Conservation (phyloP, 1,140 invertebrate species). For the Orchestia grillus region DNA sequence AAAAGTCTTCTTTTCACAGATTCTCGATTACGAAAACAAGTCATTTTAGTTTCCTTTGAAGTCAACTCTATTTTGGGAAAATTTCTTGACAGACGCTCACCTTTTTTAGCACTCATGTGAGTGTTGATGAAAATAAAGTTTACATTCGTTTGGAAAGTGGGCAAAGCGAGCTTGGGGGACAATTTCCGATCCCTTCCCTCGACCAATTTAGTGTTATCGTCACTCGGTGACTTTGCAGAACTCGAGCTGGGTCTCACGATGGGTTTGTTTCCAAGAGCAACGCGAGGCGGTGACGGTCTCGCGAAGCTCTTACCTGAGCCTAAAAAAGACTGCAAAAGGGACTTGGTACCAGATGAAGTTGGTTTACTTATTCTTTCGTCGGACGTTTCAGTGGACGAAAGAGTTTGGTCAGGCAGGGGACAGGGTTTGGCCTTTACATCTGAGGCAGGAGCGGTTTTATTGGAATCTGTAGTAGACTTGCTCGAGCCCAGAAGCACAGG, state of each 20-base stretch:
- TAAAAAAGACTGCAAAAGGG: slow-evolving; percentile 66
- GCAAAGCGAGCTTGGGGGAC: background rate
- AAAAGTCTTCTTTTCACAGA: slow-evolving; percentile 11
- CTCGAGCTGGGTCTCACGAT: slow-evolving; percentile 12
- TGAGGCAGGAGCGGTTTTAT: background rate
- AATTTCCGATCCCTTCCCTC: background rate
- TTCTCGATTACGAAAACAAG: background rate
- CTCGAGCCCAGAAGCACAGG: background rate
- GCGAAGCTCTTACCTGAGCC: slow-evolving; percentile 68
- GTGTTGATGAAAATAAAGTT: slow-evolving; percentile 41
- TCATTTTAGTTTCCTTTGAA: background rate
- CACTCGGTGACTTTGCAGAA: slow-evolving; percentile 13
- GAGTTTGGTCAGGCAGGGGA: background rate
- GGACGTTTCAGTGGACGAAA: background rate
- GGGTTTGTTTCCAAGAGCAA: slow-evolving; percentile 62
- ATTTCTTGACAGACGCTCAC: background rate
- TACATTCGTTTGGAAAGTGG: slow-evolving; percentile 35
- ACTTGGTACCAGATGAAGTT: slow-evolving; percentile 4
- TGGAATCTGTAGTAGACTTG: background rate
- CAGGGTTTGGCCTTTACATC: background rate
- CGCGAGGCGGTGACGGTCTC: slow-evolving; percentile 61
- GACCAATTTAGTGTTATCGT: slow-evolving; percentile 8
- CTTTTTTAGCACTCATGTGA: slow-evolving; percentile 17
- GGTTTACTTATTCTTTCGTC: slow-evolving; percentile 22
- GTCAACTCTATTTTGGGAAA: background rate